Base-by-base conservation (phyloP, 1,140 invertebrate species). In the Neodiprion fabricii region DNA sequence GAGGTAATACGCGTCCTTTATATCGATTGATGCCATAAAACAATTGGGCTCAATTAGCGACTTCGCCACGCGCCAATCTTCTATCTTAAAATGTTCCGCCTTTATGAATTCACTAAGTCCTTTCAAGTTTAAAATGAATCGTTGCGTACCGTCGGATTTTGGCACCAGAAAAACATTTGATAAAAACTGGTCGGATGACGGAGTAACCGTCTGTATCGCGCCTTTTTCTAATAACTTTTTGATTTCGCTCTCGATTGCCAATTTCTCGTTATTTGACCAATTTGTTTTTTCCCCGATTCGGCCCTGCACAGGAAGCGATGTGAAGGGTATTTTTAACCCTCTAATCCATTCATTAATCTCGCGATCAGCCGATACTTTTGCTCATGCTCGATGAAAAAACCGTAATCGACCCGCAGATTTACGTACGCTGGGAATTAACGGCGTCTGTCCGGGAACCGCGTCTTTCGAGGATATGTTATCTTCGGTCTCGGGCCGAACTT, bases 41-140 rank as follows among this genome's bases (percentile, higher is more conserved):
- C 67, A 74, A 1, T 67, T 12, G 14, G 28, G 17, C 68, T 4
- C 61, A 23, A 76, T n/a, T 0, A 79, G 5, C 67, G 47, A 72
- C 48, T n/a, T 23, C 9, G 70, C 75, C 21, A 68, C 48, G 7
- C 72, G 67, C n/a, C 23, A n/a, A 71, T 77, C 76, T 28, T 77
- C 76, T n/a, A 77, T 67, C 47, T 77, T 75, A 48, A 79, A 79
- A 67, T 77, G 74, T 49, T 74, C 14, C 7, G 67, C 40, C 1
- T 66, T 14, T 12, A 76, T 69, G 71, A 73, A 78, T 4, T 73
- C 12, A 21, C 77, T 79, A n/a, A 77, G 71, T 0, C 47, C 14
- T 72, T 75, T 75, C 1, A 79, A 53, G 67, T 79, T 79, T 12
- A 79, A 53, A 53, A 79, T 71, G n/a, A 79, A 77, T 48, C 76